Evolutionary conservation across 2,888 invertebrate genomes (phyloP), one percentile per base, ranked within the genome.

Genomic region (Lasius platythorax): DNA sequence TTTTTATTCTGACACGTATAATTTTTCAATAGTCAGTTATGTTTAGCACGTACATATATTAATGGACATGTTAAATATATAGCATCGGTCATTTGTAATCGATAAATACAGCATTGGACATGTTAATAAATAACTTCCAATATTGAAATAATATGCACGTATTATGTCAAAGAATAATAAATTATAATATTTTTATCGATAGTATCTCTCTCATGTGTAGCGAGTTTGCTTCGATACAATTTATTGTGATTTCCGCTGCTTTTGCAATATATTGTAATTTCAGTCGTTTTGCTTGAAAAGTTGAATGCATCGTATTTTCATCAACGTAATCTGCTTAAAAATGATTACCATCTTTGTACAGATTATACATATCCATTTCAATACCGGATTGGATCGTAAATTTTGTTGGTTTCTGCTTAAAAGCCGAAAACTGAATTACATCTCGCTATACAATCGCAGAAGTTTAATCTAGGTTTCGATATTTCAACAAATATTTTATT

Each of bases 241-340:
- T 83, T 76, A 67, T 67, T 67, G 37, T 66, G 68, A 66, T 61
- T 76, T 58, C 37, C 37, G 76, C 4, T 58, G 66, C 43, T 56
- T 58, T 68, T 66, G 82, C 43, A 66, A 75, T 66, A 63, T 53
- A 43, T 78, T 46, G 68, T 76, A 67, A 76, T 83, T 83, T 83
- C 76, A 67, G 58, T 56, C 64, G 30, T 12, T 76, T 68, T 66
- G 43, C 28, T 58, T 23, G 76, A 83, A 83, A 75, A 75, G 50
- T 76, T 67, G 46, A 30, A 68, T 30, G 15, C 63, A 70, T 79
- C 78, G 8, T 68, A 58, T 64, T 63, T 83, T 76, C 75, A 76
- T 83, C 76, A 63, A 46, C 43, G 37, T 85, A 85, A 85, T 85
- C 85, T 75, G 75, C 82, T 85, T 85, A 76, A 85, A 85, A 76